Evolutionary conservation across 2,888 invertebrate genomes (phyloP), one percentile per base, ranked within the genome.

Genomic region (Dasysyrphus albostriatus): DNA sequence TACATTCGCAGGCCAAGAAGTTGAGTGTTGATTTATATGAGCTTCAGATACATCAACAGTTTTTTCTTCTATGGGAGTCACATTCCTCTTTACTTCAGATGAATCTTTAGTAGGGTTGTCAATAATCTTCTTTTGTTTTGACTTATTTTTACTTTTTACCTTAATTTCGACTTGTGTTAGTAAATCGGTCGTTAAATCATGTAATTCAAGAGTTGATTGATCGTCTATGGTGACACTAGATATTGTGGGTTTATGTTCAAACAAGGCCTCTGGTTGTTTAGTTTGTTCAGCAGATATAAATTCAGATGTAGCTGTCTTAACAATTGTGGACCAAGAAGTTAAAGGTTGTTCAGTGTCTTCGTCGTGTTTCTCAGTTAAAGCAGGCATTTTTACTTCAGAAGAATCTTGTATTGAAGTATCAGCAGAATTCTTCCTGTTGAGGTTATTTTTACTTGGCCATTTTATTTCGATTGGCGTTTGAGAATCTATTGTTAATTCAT

Each of bases 1-100:
- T 3, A 49, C 34, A 34, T 34, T 49, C 0, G 65, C 19, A 3
- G 67, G 49, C 67, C 67, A 67, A 8, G 67, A 19, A 34, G 67
- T 63, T 24, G 24, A 16, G 9, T 7, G 12, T 59, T 39, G 19
- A 10, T 7, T 10, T 7, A 0, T 39, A 10, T 19, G 12, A 39
- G 19, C 1, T 59, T 19, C 59, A 19, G 12, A 4, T 16, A 10
- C 5, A 16, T 37, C 37, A 37, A 16, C 10, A 0, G 5, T 5
- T 14, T 24, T 39, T 0, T 39, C 32, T 16, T 63, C 16, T 16
- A 2, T 5, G 5, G 14, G 1, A 9, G 4, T 7, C 7, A 5
- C 34, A 12, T 59, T 9, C 1, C 1, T n/a, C 2, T 37, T 4
- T 3, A 10, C 3, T 39, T 39, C 5, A 39, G 9, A 12, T 19